phyloP scores from a whole-genome alignment of 2,888 invertebrate genomes.

The Anoncus sp. region DNA sequence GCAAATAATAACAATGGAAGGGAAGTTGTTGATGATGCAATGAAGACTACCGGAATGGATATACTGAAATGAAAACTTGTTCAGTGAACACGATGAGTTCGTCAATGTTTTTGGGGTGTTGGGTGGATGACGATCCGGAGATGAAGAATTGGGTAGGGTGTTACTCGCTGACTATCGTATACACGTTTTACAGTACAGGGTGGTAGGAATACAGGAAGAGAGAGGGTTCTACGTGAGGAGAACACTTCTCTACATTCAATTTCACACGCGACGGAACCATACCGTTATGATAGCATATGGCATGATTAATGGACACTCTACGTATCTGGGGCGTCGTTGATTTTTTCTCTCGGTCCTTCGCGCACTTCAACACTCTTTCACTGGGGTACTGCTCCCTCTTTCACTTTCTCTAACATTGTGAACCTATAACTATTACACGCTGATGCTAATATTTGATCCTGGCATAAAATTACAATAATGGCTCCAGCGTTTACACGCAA shows the following conservation, averaged over 20 bases:
- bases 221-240: slow-evolving; percentile 64
- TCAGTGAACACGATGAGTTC: background rate
- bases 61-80: slow-evolving; percentile 29
- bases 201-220: slow-evolving; percentile 52
- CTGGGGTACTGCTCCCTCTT: slow-evolving; percentile 3
- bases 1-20: slow-evolving; percentile 39
- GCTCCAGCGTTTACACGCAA: slow-evolving; percentile 20
- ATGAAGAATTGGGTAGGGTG: slow-evolving; percentile 66
- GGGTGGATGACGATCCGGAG: slow-evolving; percentile 54
- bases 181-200: slow-evolving; percentile 41
- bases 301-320: slow-evolving; percentile 78
- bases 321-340: slow-evolving; percentile 68
- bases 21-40: slow-evolving; percentile 35
- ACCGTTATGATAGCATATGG: slow-evolving; percentile 72
- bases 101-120: background rate
- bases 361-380: slow-evolving; percentile 42
- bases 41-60: slow-evolving; percentile 26
- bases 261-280: slow-evolving; percentile 76
- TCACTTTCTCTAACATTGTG: background rate
- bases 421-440: slow-evolving; percentile 65
- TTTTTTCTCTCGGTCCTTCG: slow-evolving; percentile 52
- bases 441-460: slow-evolving; percentile 75
- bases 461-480: slow-evolving; percentile 78
- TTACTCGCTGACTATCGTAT: slow-evolving; percentile 55
- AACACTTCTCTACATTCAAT: slow-evolving; percentile 76